Evolutionary conservation across 1,140 invertebrate genomes (phyloP).

Genomic region (Leucophenga varia): DNA sequence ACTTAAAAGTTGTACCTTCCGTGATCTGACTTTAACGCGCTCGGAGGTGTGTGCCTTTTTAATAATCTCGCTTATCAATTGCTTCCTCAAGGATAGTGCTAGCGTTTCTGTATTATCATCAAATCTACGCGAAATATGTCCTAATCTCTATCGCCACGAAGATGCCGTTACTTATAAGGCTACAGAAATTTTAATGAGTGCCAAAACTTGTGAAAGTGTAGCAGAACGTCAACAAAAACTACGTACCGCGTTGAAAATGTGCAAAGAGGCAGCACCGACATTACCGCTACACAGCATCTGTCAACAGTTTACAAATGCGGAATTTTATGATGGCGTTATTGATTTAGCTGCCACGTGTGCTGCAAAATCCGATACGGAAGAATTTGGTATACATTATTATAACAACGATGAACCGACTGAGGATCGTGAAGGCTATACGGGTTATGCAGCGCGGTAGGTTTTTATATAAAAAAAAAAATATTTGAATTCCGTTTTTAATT

Average conservation of each 20-base stretch:
- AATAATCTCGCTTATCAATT: constrained; percentile 75
- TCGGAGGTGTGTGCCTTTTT: constrained; percentile 77
- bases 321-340: constrained; percentile 85
- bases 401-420: constrained; percentile 77
- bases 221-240: constrained; percentile 74
- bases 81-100: constrained; percentile 93
- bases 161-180: constrained; percentile 94
- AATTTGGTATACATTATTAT: constrained; percentile 86
- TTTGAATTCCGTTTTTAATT: not conserved
- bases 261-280: constrained; percentile 63
- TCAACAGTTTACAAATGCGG: constrained; percentile 66
- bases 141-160: constrained; percentile 90
- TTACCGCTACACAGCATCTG: constrained; percentile 51
- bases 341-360: constrained; percentile 85
- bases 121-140: constrained; percentile 88
- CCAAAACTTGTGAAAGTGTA: constrained; percentile 68
- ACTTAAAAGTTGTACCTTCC: constrained; percentile 65
- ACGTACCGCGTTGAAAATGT: constrained; percentile 78
- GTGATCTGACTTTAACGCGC: constrained; percentile 81
- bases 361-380: constrained; percentile 82
- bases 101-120: constrained; percentile 88
- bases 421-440: constrained; percentile 74
- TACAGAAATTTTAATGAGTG: constrained; percentile 83
- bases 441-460: constrained; percentile 58
- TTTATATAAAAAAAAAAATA: not conserved